Evolutionary conservation across 2,888 invertebrate genomes (phyloP), one percentile per base, ranked within the genome.

Genomic region (Troglohyphantes excavatus): DNA sequence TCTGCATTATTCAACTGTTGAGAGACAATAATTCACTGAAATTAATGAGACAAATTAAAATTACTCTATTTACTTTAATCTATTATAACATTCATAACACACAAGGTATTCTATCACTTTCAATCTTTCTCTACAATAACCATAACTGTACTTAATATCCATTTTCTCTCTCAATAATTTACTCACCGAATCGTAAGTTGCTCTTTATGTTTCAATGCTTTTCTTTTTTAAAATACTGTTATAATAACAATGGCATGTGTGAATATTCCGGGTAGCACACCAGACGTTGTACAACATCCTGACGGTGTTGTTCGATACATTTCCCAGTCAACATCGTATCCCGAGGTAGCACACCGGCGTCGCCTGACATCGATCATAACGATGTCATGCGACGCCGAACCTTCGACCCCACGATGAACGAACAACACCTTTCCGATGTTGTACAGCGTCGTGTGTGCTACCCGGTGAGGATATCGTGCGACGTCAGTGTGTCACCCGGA

Each of bases 401-500:
- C 2, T 53, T 53, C 17, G 13, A 53, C 13, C 13, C n/a, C 17
- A 53, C 53, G 53, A 53, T 53, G 53, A 53, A 53, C 53, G 53
- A 53, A 53, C 53, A 53, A 53, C 53, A 53, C 53, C n/a, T 53
- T 53, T 13, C 53, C 13, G 53, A 53, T 53, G 53, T 53, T 53
- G 53, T 53, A n/a, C 53, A 53, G n/a, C n/a, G 53, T 53, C 53
- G 53, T 53, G 53, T 53, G 53, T 53, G 53, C 53, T 53, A 53
- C 53, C n/a, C 53, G n/a, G 53, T n/a, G 53, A 17, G 53, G 53
- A 6, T 53, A 2, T 53, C n/a, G 53, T 53, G 53, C 53, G n/a
- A 53, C 13, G 53, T 53, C 53, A 53, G 53, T 53, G 53, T 53
- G 53, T 53, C 53, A 17, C 53, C 53, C 53, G 53, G 53, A n/a